Evolutionary conservation across 2,113 vertebrate species (phyloP).

Genomic region (Saguinus midas): DNA sequence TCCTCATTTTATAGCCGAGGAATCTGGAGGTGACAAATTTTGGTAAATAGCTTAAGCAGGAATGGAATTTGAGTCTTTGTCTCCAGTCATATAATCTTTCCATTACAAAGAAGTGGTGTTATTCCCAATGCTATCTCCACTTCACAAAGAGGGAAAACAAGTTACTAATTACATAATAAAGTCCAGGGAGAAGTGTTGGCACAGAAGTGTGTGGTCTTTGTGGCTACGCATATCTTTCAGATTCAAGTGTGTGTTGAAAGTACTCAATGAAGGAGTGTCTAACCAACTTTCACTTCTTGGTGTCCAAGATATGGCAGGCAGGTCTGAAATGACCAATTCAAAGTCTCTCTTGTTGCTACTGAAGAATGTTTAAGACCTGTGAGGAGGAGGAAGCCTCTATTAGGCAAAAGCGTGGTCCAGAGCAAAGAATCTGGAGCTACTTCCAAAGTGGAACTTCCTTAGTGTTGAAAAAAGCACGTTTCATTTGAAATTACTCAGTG

Average conservation of each 20-base stretch:
- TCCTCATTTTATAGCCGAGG: neutral
- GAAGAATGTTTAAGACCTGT: neutral
- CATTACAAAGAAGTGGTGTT: neutral
- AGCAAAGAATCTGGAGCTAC: neutral
- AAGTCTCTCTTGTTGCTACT: neutral
- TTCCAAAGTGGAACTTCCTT: neutral
- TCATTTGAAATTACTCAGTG: rapidly evolving
- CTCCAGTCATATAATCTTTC: neutral
- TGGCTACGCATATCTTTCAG: neutral
- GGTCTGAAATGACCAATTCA: neutral
- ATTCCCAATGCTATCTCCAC: neutral
- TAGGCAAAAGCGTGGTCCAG: neutral
- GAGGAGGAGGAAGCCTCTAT: neutral
- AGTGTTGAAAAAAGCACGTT: neutral
- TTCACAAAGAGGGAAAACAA: neutral
- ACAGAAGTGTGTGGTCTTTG: neutral
- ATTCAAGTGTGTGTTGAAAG: neutral
- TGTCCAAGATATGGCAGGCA: neutral
- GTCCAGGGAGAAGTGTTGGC: neutral
- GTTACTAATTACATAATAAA: neutral
- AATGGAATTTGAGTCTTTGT: neutral
- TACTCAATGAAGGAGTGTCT: neutral
- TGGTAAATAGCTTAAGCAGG: neutral
- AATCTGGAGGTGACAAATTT: neutral
- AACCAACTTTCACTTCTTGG: neutral